These are phyloP conservation scores for Dryobota labecula DNA, from an alignment of 2,888 invertebrate species.

Conservation along the genomic window DNA sequence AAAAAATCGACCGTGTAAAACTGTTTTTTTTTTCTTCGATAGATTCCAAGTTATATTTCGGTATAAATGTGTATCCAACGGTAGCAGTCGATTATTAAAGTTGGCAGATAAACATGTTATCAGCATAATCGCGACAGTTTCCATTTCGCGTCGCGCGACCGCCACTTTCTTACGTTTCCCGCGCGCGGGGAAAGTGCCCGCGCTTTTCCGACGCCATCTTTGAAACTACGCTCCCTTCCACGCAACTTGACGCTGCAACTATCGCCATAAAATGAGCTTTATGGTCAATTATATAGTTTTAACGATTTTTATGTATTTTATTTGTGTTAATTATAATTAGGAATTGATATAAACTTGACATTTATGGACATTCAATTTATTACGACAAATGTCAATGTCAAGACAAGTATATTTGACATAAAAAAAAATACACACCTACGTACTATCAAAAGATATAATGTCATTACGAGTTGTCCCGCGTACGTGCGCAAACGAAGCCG, in stretches of 20 bases:
- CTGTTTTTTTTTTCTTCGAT: constrained; percentile 1
- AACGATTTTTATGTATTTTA: constrained; percentile 1
- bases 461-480: constrained; percentile 53
- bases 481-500: constrained; percentile 69
- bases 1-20: neutral
- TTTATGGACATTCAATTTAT: neutral
- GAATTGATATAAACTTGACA: neutral
- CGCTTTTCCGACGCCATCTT: constrained; percentile 90
- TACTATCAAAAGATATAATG: constrained; percentile 46
- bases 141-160: constrained; percentile 84
- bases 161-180: constrained; percentile 89
- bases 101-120: constrained; percentile 81
- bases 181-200: constrained; percentile 88
- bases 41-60: constrained; percentile 10
- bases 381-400: neutral
- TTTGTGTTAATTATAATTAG: neutral
- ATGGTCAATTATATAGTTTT: constrained; percentile 33
- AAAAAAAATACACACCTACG: constrained; percentile 24
- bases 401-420: constrained; percentile 19
- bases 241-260: constrained; percentile 56
- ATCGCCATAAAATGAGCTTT: constrained; percentile 38
- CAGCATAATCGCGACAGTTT: constrained; percentile 86
- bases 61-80: constrained; percentile 27
- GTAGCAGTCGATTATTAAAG: constrained; percentile 70
- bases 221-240: constrained; percentile 72